These are phyloP conservation scores for Charina bottae DNA, from an alignment of 2,113 vertebrate species.

Conservation along the genomic window DNA sequence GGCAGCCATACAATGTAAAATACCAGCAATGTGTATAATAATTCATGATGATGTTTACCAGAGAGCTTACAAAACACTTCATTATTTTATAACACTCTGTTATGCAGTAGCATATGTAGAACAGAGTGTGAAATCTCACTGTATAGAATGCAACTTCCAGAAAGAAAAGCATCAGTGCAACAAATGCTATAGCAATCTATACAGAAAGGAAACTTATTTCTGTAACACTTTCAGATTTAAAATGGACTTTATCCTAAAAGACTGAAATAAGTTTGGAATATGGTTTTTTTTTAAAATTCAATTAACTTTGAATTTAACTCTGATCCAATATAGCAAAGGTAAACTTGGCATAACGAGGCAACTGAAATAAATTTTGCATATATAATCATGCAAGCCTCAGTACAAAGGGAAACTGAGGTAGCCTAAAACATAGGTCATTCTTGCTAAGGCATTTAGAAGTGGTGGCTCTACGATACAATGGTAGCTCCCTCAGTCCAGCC, in stretches of 20 bases:
- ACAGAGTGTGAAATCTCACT: conserved; percentile 65
- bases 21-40: conserved; percentile 76
- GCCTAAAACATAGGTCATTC: not conserved
- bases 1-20: conserved; percentile 78
- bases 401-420: not conserved
- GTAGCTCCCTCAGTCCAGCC: not conserved
- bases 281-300: not conserved
- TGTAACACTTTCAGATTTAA: conserved; percentile 51
- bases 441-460: not conserved
- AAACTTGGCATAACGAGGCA: not conserved
- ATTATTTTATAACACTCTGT: conserved; percentile 77
- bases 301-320: not conserved
- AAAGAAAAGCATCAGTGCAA: conserved; percentile 62
- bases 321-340: not conserved
- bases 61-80: conserved; percentile 73
- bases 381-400: not conserved
- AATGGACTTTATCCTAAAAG: conserved; percentile 19
- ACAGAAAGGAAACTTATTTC: conserved; percentile 56
- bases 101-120: conserved; percentile 72
- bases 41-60: conserved; percentile 77
- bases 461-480: not conserved
- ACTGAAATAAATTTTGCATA: not conserved
- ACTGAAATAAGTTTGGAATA: not conserved
- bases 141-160: conserved; percentile 68
- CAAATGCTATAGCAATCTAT: conserved; percentile 50